phyloP scores from a whole-genome alignment of 2,113 vertebrate species.

The Monarcha castaneiventris region DNA sequence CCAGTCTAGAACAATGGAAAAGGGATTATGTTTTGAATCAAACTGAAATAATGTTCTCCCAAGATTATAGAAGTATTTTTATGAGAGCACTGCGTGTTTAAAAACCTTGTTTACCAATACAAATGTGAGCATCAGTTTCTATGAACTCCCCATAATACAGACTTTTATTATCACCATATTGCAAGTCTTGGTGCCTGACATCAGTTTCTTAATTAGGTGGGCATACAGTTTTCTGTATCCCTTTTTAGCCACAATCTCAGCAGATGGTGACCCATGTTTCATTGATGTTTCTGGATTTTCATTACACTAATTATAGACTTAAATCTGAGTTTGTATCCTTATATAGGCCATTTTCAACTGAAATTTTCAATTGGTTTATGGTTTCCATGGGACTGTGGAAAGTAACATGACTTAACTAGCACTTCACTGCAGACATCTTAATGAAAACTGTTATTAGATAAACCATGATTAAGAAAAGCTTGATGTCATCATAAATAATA shows the following conservation, averaged over 20 bases:
- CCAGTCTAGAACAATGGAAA: background rate
- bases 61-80: background rate
- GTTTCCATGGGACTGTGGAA: slow-evolving; percentile 17
- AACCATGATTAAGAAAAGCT: background rate
- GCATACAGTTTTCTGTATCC: background rate
- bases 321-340: slow-evolving; percentile 7
- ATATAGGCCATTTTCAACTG: background rate
- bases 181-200: background rate
- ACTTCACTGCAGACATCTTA: background rate
- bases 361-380: background rate
- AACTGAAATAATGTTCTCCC: background rate
- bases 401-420: background rate
- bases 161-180: background rate
- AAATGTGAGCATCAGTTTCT: background rate
- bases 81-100: background rate
- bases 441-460: background rate
- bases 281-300: slow-evolving; percentile 5
- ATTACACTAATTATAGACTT: background rate
- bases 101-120: background rate
- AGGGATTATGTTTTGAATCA: background rate
- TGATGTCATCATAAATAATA: background rate
- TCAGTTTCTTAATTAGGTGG: slow-evolving; percentile 4
- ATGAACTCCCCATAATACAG: background rate
- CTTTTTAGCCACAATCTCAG: slow-evolving; percentile 11
- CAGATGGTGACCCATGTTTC: slow-evolving; percentile 38